phyloP scores from a whole-genome alignment of 2,113 vertebrate species.

The Paramormyrops kingsleyae region DNA sequence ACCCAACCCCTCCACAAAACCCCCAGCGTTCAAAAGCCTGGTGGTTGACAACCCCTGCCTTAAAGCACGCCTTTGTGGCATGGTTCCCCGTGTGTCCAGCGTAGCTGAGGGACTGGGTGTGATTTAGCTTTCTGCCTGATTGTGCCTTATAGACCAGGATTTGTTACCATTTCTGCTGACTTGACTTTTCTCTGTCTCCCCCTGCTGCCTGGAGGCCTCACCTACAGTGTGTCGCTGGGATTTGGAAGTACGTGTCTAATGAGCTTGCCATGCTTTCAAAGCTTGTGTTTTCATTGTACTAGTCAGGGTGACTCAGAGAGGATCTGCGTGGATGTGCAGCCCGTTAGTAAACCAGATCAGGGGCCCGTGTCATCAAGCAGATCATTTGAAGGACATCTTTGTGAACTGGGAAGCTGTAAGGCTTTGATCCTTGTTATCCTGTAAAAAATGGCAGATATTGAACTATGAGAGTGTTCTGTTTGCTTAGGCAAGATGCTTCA shows the following conservation, averaged over 20 bases:
- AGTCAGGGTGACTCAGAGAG: neutral
- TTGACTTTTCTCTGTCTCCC: slow-evolving; percentile 54
- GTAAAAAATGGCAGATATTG: neutral
- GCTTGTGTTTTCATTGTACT: neutral
- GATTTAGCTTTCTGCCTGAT: neutral
- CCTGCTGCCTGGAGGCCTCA: slow-evolving; percentile 80
- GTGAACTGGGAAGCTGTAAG: neutral
- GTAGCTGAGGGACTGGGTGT: neutral
- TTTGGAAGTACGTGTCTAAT: slow-evolving; percentile 87
- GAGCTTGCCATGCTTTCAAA: neutral
- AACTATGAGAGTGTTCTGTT: neutral
- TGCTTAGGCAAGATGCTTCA: neutral
- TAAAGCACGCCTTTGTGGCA: neutral
- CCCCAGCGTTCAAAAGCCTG: neutral
- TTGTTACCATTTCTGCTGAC: neutral
- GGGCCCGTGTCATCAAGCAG: neutral
- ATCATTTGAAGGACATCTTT: neutral
- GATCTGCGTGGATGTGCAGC: neutral
- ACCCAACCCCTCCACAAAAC: neutral
- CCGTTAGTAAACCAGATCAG: neutral
- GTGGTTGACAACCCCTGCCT: neutral
- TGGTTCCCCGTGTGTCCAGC: neutral
- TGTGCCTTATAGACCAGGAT: neutral
- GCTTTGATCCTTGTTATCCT: neutral
- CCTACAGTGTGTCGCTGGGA: slow-evolving; percentile 93